Evolutionary conservation across 2,113 vertebrate genomes (phyloP), one percentile per base, ranked within the genome.

Genomic region (Acrocephalus kingi): DNA sequence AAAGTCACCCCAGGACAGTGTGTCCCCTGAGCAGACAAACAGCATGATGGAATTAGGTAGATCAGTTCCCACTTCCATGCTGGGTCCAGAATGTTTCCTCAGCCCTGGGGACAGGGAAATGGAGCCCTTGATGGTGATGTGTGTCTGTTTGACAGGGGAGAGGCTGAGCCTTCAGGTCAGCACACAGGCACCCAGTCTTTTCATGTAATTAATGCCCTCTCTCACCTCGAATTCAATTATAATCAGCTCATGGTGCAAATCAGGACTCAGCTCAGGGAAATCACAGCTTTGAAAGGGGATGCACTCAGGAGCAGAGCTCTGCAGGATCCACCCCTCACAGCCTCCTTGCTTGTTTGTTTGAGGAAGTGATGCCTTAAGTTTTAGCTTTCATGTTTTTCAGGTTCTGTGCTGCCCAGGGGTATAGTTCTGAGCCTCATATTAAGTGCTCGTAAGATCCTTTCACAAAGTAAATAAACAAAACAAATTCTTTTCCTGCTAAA

Each of bases 191-290:
- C n/a, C 12, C 14, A 33, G 24, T 22, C 56, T 7, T 83, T 87
- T 52, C 6, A 0, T 67, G 2, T 63, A 84, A 83, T 67, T 86
- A 61, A 74, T 84, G 55, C 63, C 59, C 84, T 78, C 28, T 39
- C 55, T 90, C 71, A 90, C 90, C 61, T 81, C 41, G 37, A 45
- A 84, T 87, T 88, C 88, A 83, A 95, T 94, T 95, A 17, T 61
- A 87, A 85, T 82, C 67, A 93, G 33, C 58, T 94, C 94, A 82
- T 37, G 41, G 28, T 45, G 54, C 37, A 84, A 33, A 33, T 33
- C 78, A 62, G 51, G 63, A 6, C 15, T 56, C 87, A 79, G 52
- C 55, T 86, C 74, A 56, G 84, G 86, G 86, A 96, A 92, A 85
- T 96, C 46, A 76, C 28, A 23, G 33, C 49, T 96, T 85, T 81